phyloP scores from a whole-genome alignment of 2,797 vertebrate species.

The Aldrovandia affinis region DNA sequence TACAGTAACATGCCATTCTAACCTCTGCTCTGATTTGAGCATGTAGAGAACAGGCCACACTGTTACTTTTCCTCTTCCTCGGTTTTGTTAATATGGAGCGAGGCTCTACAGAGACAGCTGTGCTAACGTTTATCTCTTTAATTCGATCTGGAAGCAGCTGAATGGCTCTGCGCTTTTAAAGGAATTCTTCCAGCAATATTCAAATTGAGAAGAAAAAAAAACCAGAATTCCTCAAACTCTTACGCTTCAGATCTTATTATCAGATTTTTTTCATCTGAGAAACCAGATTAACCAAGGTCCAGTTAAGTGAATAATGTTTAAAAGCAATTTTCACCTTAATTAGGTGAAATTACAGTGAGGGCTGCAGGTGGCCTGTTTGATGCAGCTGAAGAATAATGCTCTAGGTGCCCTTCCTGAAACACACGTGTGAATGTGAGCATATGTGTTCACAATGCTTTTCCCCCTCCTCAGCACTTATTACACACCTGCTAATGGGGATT shows the following conservation, averaged over 20 bases:
- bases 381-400: not conserved
- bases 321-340: not conserved
- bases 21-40: not conserved
- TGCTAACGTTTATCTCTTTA: not conserved
- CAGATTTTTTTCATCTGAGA: conserved; percentile 21
- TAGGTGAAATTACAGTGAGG: not conserved
- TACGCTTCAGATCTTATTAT: not conserved
- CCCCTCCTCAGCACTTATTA: not conserved
- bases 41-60: not conserved
- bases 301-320: conserved; percentile 29
- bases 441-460: not conserved
- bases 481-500: conserved; percentile 10
- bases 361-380: conserved; percentile 2
- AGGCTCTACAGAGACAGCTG: not conserved
- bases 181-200: not conserved
- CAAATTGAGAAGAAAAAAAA: not conserved
- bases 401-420: not conserved
- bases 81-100: not conserved
- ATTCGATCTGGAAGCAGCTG: not conserved
- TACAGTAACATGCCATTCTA: not conserved
- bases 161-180: not conserved
- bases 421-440: not conserved
- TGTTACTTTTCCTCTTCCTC: conserved; percentile 1
- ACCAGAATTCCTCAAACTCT: not conserved
- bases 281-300: conserved; percentile 7